Evolutionary conservation across 2,797 vertebrate species (phyloP).

Genomic region (Tangara arthus): DNA sequence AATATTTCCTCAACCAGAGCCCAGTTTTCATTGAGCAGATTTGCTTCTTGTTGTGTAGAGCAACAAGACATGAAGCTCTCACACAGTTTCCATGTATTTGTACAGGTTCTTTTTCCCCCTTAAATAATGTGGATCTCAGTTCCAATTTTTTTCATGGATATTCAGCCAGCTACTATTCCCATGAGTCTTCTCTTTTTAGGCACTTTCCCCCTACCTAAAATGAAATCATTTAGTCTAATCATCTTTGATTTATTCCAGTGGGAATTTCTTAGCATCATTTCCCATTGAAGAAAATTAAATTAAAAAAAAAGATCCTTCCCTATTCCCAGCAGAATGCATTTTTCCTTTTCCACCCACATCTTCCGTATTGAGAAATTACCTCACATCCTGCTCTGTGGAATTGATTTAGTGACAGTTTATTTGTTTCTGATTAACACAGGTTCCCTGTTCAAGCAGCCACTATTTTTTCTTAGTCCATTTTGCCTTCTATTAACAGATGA

Average conservation of each 20-base stretch:
- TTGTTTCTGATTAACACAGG: slow-evolving; percentile 2
- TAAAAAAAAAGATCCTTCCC: not conserved
- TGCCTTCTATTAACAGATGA: not conserved
- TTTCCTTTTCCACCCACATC: slow-evolving; percentile 13
- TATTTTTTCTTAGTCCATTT: not conserved
- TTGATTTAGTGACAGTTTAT: not conserved
- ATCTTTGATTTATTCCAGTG: slow-evolving; percentile 13
- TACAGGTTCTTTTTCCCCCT: not conserved
- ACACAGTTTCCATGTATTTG: not conserved
- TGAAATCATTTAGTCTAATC: not conserved
- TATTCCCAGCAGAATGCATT: not conserved
- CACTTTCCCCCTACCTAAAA: not conserved
- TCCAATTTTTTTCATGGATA: not conserved
- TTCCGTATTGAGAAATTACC: slow-evolving; percentile 17
- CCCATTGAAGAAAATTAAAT: slow-evolving; percentile 1
- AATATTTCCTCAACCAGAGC: not conserved
- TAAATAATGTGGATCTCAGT: not conserved
- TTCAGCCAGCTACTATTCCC: not conserved
- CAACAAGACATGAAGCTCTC: not conserved
- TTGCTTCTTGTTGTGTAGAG: not conserved
- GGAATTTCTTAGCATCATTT: not conserved
- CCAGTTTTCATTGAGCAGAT: not conserved
- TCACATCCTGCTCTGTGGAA: slow-evolving; percentile 18
- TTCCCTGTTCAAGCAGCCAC: not conserved
- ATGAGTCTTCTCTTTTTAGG: not conserved